Evolutionary conservation across 2,797 vertebrate species (phyloP).

Genomic region (Galago senegalensis): DNA sequence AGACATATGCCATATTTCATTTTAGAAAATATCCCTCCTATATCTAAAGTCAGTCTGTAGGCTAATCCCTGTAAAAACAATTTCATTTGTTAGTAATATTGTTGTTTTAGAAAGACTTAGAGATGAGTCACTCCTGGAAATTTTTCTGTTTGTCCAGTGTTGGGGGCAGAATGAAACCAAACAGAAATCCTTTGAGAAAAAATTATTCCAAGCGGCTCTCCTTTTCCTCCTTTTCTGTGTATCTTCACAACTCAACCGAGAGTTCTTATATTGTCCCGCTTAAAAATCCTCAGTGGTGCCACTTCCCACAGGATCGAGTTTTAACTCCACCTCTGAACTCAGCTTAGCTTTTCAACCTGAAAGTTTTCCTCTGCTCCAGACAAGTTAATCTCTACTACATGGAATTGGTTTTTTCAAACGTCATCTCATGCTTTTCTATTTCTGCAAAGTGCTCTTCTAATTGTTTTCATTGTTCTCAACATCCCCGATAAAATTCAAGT

Average conservation of each 20-base stretch:
- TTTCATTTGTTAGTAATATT: background rate
- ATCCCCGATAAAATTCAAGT: background rate
- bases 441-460: background rate
- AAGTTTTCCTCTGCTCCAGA: background rate
- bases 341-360: background rate
- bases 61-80: background rate
- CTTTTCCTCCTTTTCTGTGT: background rate
- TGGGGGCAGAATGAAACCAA: background rate
- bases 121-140: background rate
- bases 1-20: background rate
- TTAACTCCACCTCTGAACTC: background rate
- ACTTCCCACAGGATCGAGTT: background rate
- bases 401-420: background rate
- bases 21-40: background rate
- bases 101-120: slow-evolving; percentile 17
- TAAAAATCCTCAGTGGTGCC: background rate
- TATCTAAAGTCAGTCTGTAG: background rate
- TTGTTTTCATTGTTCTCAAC: background rate
- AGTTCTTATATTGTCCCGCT: background rate
- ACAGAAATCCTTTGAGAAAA: background rate
- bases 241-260: background rate
- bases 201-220: background rate
- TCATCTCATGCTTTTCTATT: background rate
- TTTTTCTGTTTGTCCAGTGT: slow-evolving; percentile 16
- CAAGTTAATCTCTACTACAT: background rate